phyloP scores from a whole-genome alignment of 2,113 vertebrate genomes.

The Poecilia latipinna region DNA sequence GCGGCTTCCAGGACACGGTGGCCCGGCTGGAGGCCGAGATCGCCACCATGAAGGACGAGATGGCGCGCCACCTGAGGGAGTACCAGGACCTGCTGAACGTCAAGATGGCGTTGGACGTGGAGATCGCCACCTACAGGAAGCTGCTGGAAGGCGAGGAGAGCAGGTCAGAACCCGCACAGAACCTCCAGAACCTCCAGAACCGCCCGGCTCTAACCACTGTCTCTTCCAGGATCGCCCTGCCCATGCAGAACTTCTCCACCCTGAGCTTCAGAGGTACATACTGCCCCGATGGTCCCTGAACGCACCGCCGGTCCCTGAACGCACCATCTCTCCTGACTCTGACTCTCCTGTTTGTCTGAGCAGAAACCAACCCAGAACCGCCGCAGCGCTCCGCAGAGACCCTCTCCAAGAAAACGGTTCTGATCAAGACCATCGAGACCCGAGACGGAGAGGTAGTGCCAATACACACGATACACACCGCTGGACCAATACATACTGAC shows the following conservation, averaged over 20 bases:
- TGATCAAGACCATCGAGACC: conserved; percentile 96
- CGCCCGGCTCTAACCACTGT: not conserved
- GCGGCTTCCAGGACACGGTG: conserved; percentile 89
- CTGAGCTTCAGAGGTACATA: conserved; percentile 90
- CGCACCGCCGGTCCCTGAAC: conserved; percentile 40
- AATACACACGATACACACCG: too few relatives aligned
- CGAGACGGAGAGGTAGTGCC: conserved; percentile 89
- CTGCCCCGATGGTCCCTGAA: conserved; percentile 9
- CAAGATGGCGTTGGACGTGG: conserved; percentile 95
- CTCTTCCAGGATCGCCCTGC: conserved; percentile 86
- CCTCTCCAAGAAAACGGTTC: conserved; percentile 94
- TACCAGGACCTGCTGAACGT: conserved; percentile 96
- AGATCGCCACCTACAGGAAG: conserved; percentile 97
- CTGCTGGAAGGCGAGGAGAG: conserved; percentile 96
- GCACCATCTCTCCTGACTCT: conserved; percentile 25
- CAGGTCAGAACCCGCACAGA: conserved; percentile 76
- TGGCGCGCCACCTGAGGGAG: conserved; percentile 93
- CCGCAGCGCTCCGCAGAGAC: conserved; percentile 83
- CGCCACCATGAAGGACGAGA: conserved; percentile 93
- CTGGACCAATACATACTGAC: too few relatives aligned
- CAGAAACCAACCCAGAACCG: conserved; percentile 94
- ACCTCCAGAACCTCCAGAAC: not conserved
- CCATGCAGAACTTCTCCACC: conserved; percentile 88
- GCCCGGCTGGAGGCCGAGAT: conserved; percentile 91
- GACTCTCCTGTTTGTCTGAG: not conserved